These are phyloP conservation scores for Zaprionus inermis DNA, from an alignment of 1,140 invertebrate species.

Conservation along the genomic window DNA sequence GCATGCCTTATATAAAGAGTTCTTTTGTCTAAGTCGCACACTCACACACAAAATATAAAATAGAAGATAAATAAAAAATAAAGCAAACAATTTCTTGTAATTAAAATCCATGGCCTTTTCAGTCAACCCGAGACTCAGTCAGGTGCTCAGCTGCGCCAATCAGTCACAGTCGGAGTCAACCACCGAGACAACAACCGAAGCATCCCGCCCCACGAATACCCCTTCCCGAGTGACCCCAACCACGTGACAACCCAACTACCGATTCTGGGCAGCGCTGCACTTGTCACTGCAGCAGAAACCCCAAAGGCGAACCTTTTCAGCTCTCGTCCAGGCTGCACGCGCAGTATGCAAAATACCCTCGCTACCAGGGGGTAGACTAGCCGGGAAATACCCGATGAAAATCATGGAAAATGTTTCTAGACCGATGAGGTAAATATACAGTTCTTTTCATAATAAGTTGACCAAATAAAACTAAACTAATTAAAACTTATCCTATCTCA, in stretches of 20 bases:
- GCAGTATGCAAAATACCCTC: constrained; percentile 7
- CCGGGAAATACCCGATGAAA: not conserved
- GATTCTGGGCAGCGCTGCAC: constrained; percentile 46
- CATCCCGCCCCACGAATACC: not conserved
- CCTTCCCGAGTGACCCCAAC: not conserved
- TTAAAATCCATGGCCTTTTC: constrained; percentile 80
- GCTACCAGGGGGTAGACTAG: not conserved
- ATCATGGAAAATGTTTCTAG: too few relatives aligned
- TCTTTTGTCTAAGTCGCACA: constrained; percentile 51
- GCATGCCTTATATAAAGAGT: constrained; percentile 14
- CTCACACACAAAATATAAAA: constrained; percentile 14
- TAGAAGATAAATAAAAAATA: constrained; percentile 41
- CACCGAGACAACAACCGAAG: constrained; percentile 54
- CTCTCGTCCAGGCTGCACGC: constrained; percentile 3
- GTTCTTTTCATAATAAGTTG: too few relatives aligned
- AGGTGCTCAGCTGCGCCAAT: constrained; percentile 79
- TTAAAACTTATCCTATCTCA: too few relatives aligned
- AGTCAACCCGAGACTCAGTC: constrained; percentile 65
- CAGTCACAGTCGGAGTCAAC: constrained; percentile 77
- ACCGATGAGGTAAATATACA: too few relatives aligned
- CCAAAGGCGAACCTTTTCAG: constrained; percentile 48
- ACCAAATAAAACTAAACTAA: too few relatives aligned
- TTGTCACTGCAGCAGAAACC: constrained; percentile 69
- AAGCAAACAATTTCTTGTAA: constrained; percentile 80
- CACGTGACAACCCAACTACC: constrained; percentile 24